These are phyloP conservation scores for Furcifer pardalis DNA, from an alignment of 2,797 vertebrate species.

Conservation along the genomic window DNA sequence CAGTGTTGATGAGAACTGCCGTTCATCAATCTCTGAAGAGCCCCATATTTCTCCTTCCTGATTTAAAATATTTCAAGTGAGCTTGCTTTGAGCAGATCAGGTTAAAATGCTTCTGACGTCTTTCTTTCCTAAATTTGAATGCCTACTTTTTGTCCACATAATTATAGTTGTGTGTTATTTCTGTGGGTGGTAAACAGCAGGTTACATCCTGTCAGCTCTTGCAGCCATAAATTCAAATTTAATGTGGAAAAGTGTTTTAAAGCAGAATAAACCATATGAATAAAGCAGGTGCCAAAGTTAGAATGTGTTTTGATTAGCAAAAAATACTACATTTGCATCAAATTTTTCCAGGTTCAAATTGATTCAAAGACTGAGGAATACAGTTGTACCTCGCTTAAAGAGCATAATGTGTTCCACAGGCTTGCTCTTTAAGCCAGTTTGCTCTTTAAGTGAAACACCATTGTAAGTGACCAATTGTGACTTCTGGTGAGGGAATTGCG, in stretches of 20 bases:
- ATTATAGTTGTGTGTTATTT: slow-evolving; percentile 2
- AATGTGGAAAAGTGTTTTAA: background rate
- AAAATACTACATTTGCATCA: no score
- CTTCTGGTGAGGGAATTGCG: no score
- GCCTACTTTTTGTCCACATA: background rate
- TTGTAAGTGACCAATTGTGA: no score
- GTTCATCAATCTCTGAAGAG: background rate
- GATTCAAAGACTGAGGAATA: no score
- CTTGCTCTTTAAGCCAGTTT: no score
- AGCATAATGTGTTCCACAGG: no score
- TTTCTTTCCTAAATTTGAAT: background rate
- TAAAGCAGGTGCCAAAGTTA: background rate
- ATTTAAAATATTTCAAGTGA: background rate
- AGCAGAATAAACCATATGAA: background rate
- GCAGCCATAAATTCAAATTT: background rate
- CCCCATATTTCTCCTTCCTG: background rate
- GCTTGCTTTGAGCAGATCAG: background rate
- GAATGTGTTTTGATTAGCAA: no score
- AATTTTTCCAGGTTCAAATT: no score
- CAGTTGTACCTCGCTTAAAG: no score
- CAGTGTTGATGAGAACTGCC: no score
- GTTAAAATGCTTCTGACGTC: background rate
- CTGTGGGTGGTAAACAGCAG: background rate
- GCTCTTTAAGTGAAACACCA: no score
- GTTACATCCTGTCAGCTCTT: background rate